A percentile compares a stretch with the other conserved stretches of the same genome.
Evolutionary conservation across 2,797 vertebrate species (phyloP).

Genomic region (Semotilus atromaculatus): DNA sequence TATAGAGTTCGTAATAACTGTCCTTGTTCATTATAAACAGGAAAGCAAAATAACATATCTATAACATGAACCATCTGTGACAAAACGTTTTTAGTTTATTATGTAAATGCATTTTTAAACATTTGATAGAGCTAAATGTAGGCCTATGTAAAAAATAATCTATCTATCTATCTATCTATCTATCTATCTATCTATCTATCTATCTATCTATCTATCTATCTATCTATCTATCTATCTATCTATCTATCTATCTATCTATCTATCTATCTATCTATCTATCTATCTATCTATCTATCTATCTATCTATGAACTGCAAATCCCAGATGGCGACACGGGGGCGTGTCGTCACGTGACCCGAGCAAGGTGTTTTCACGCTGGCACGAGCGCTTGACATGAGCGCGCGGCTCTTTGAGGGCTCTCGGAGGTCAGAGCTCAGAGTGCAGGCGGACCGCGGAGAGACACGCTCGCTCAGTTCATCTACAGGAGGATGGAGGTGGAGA

Average conservation of each 20-base stretch:
- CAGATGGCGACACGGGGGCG: constrained; percentile 13
- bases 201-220: neutral
- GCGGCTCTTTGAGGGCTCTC: constrained; percentile 23
- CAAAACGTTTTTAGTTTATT: too few relatives aligned
- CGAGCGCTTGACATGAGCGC: constrained; percentile 26
- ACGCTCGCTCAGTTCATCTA: constrained; percentile 18
- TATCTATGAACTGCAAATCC: constrained; percentile 17
- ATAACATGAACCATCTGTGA: neutral
- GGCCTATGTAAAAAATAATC: neutral
- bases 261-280: neutral
- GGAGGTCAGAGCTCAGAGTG: constrained; percentile 40
- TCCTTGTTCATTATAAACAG: too few relatives aligned
- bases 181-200: neutral
- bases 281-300: neutral
- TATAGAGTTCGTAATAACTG: neutral
- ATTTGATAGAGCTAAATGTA: neutral
- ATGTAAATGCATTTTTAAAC: too few relatives aligned
- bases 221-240: neutral
- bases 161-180: neutral
- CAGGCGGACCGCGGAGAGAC: constrained; percentile 28
- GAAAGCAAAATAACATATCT: neutral
- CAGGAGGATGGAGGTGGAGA: constrained; percentile 81
- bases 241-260: neutral
- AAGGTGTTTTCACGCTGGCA: constrained; percentile 47
- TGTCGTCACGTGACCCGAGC: constrained; percentile 40